Evolutionary conservation across 2,888 invertebrate species (phyloP).

Genomic region (Rhimphoctona megacephalus): DNA sequence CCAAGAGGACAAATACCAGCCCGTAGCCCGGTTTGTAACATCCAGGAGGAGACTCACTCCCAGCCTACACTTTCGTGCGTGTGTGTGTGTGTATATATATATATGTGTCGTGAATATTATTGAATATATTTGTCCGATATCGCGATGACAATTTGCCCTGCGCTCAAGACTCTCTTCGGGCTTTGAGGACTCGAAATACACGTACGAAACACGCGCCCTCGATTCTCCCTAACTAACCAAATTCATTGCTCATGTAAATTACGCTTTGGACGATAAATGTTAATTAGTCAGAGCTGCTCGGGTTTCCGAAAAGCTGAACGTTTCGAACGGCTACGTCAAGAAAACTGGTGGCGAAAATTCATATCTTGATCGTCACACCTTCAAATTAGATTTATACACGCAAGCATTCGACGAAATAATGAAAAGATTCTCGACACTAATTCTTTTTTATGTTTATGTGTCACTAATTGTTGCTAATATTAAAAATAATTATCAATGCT

Average conservation of each 20-base stretch:
- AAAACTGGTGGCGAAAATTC: background rate
- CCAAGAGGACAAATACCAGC: slow-evolving; percentile 37
- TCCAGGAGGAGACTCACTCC: background rate
- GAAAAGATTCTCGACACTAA: background rate
- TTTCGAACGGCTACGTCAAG: background rate
- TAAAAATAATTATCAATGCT: no score
- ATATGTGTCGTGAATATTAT: slow-evolving; percentile 58
- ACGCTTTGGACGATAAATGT: background rate
- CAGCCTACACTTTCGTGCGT: background rate
- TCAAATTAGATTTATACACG: background rate
- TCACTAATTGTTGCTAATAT: no score
- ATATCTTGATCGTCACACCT: slow-evolving; percentile 1
- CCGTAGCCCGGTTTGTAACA: background rate
- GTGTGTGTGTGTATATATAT: no score
- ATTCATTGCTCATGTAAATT: background rate
- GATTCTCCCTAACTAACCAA: background rate
- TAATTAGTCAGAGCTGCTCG: background rate
- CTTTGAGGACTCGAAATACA: slow-evolving; percentile 6
- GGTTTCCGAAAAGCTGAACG: slow-evolving; percentile 3
- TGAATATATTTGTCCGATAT: slow-evolving; percentile 24
- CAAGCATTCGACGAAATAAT: background rate
- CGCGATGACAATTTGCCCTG: slow-evolving; percentile 25
- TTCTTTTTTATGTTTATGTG: no score
- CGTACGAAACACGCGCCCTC: background rate
- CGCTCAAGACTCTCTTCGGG: background rate